Percentiles rank a stretch among this genome's conserved stretches.
phyloP scores from a whole-genome alignment of 2,888 invertebrate genomes.

The Acronicta aceris region DNA sequence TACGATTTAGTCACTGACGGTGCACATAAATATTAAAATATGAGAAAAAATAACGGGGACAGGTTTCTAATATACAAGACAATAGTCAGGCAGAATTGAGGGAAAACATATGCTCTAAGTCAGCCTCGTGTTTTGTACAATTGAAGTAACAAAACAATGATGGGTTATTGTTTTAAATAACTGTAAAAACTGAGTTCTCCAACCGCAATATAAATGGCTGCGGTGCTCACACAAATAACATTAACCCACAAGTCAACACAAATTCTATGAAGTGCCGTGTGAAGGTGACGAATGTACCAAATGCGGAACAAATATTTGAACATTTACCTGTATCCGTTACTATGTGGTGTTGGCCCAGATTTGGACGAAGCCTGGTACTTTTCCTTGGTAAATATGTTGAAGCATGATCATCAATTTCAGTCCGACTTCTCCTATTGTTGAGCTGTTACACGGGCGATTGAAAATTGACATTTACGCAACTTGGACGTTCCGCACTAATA shows the following conservation, averaged over 20 bases:
- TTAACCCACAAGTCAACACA: constrained; percentile 13
- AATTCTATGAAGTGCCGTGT: constrained; percentile 14
- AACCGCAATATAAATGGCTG: constrained; percentile 22
- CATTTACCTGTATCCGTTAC: constrained; percentile 5
- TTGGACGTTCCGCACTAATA: too few relatives aligned
- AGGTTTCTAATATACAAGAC: neutral
- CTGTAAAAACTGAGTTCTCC: constrained; percentile 14
- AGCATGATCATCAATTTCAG: too few relatives aligned
- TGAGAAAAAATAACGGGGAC: neutral
- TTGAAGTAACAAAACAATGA: constrained; percentile 12
- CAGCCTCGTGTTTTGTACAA: constrained; percentile 13
- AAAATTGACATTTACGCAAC: too few relatives aligned
- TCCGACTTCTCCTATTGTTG: too few relatives aligned
- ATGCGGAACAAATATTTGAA: constrained; percentile 7
- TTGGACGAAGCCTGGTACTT: neutral
- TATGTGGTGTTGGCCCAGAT: neutral
- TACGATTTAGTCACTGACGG: neutral
- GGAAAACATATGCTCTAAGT: constrained; percentile 1
- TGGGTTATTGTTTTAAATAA: constrained; percentile 32
- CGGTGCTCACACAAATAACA: constrained; percentile 2
- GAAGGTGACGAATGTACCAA: constrained; percentile 15
- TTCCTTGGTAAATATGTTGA: neutral
- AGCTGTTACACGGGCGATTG: too few relatives aligned
- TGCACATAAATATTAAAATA: neutral
- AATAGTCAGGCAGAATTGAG: constrained; percentile 1